These are phyloP conservation scores for Dioctria linearis DNA, from an alignment of 2,888 invertebrate species.

Conservation along the genomic window DNA sequence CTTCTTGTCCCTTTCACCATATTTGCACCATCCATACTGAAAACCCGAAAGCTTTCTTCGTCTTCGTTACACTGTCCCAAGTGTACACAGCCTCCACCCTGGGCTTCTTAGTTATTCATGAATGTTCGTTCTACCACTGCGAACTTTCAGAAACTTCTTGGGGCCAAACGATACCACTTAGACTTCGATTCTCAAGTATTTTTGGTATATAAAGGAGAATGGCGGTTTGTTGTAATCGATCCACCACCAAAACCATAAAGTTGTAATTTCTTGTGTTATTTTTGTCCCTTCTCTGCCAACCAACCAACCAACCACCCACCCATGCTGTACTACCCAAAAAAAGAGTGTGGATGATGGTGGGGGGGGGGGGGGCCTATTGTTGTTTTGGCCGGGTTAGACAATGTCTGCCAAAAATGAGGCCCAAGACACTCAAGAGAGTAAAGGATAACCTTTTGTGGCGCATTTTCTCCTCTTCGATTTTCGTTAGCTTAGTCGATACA, in stretches of 20 bases:
- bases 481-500: not conserved
- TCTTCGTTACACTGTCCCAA: not conserved
- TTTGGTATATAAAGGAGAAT: not conserved
- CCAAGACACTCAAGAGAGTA: not conserved
- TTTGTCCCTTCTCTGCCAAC: not conserved
- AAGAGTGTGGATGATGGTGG: not conserved
- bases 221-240: conserved; percentile 36
- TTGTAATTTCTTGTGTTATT: conserved; percentile 50
- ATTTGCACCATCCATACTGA: not conserved
- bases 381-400: conserved; percentile 15
- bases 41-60: not conserved
- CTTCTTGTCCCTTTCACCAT: not conserved
- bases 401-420: conserved; percentile 9
- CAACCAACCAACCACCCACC: too few relatives aligned
- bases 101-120: conserved; percentile 41
- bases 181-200: conserved; percentile 35
- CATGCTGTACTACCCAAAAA: not conserved
- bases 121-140: conserved; percentile 21
- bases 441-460: conserved; percentile 30
- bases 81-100: conserved; percentile 31
- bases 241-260: conserved; percentile 50
- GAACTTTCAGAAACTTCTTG: conserved; percentile 44
- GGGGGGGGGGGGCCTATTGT: not conserved
- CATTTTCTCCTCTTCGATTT: conserved; percentile 17
- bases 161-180: conserved; percentile 32